phyloP scores from a whole-genome alignment of 2,888 invertebrate genomes.

The Clepsis dumicolana region DNA sequence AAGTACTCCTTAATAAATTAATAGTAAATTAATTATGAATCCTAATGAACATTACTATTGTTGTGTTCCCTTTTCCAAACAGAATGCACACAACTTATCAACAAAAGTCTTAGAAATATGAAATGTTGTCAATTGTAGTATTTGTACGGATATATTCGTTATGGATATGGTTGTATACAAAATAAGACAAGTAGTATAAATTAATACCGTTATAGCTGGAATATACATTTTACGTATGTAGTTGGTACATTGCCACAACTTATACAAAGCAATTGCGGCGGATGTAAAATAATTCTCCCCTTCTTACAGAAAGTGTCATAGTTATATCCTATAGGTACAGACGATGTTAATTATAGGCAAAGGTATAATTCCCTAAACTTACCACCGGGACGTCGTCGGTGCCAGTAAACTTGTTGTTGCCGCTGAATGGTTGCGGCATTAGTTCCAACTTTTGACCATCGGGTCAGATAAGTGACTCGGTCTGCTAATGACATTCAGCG shows the following conservation, averaged over 20 bases:
- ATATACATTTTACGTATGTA: not conserved
- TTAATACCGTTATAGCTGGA: not conserved
- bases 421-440: too few species aligned
- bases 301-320: not conserved
- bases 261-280: not conserved
- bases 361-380: too few species aligned
- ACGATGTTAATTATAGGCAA: too few species aligned
- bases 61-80: too few species aligned
- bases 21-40: too few species aligned
- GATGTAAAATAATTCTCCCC: not conserved
- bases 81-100: too few species aligned
- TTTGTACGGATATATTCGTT: conserved; percentile 21
- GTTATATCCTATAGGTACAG: not conserved
- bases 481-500: not conserved
- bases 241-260: not conserved
- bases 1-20: too few species aligned
- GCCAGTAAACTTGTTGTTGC: too few species aligned
- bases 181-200: not conserved
- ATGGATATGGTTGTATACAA: not conserved
- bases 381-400: too few species aligned
- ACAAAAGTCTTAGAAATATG: too few species aligned
- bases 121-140: conserved; percentile 1
- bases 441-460: too few species aligned
- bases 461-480: not conserved
- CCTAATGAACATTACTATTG: too few species aligned